These are phyloP conservation scores for Spisula solida DNA, from an alignment of 2,888 invertebrate species.

Conservation along the genomic window DNA sequence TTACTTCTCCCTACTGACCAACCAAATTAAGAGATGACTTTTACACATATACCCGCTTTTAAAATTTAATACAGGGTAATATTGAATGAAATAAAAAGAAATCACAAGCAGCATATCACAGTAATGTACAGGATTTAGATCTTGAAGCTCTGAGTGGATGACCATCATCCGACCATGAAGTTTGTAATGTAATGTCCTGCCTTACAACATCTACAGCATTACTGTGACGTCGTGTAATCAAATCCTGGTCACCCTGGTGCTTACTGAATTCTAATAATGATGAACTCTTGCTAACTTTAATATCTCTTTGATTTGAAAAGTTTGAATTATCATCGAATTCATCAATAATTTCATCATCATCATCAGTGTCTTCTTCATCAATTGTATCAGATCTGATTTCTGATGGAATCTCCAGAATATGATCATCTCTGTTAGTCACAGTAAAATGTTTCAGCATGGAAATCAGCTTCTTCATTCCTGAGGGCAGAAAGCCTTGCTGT, in stretches of 20 bases:
- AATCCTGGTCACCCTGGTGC: neutral
- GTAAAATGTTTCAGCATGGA: conserved; percentile 13
- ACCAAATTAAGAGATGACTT: too few relatives aligned
- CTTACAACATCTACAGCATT: conserved; percentile 17
- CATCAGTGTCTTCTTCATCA: neutral
- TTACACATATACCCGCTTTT: too few relatives aligned
- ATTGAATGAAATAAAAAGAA: too few relatives aligned
- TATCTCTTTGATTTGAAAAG: neutral
- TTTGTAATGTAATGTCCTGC: conserved; percentile 36
- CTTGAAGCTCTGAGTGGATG: conserved; percentile 55
- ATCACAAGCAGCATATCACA: too few relatives aligned
- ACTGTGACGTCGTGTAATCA: conserved; percentile 36
- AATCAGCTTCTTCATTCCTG: conserved; percentile 13
- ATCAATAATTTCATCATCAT: neutral
- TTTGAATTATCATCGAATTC: neutral
- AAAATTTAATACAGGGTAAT: too few relatives aligned
- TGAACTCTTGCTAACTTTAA: conserved; percentile 34
- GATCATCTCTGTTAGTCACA: conserved; percentile 10
- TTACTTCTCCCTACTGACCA: too few relatives aligned
- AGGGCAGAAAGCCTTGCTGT: neutral
- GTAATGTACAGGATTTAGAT: conserved; percentile 65
- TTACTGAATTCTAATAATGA: conserved; percentile 35
- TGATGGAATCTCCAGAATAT: conserved; percentile 8
- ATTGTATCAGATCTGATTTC: conserved; percentile 3
- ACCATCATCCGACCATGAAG: conserved; percentile 54